Conservation (phyloP, 2,113 vertebrate genomes). For the Oryzias woworae region DNA sequence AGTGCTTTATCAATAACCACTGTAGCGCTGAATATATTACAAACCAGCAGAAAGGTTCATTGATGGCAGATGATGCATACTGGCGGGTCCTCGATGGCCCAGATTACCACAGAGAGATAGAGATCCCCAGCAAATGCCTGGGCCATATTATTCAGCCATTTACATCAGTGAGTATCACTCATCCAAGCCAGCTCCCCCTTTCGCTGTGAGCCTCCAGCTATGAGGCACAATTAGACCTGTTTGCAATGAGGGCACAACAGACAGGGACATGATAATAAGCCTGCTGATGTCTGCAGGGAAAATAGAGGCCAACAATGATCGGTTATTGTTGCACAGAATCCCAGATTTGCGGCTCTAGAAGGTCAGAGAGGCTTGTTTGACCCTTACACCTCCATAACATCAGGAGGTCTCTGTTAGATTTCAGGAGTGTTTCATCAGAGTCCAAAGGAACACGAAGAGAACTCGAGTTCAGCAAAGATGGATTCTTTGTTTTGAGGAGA, state of each 20-base stretch:
- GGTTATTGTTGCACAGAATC: constrained; percentile 43
- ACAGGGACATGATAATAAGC: constrained; percentile 73
- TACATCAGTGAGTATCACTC: constrained; percentile 73
- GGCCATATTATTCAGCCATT: constrained; percentile 81
- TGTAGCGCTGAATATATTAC: constrained; percentile 83
- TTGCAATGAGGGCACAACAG: constrained; percentile 72
- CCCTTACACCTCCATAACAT: constrained; percentile 36
- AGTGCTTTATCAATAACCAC: constrained; percentile 86
- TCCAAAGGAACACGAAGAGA: not conserved
- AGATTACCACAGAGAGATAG: constrained; percentile 68
- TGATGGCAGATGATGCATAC: constrained; percentile 70
- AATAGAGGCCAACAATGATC: constrained; percentile 52
- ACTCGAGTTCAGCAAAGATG: not conserved
- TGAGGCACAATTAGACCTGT: constrained; percentile 76
- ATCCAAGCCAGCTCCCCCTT: constrained; percentile 47
- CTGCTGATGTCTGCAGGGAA: constrained; percentile 61
- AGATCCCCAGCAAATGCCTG: constrained; percentile 61
- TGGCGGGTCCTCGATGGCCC: constrained; percentile 71
- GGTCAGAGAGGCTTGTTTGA: constrained; percentile 38
- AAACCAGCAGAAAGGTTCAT: constrained; percentile 73
- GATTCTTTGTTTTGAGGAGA: not conserved
- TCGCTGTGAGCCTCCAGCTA: constrained; percentile 57
- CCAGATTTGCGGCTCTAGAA: constrained; percentile 23
- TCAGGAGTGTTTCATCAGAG: not conserved
- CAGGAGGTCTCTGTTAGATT: constrained; percentile 8